Conservation (phyloP, 1,140 invertebrate species). For the Venustaconcha ellipsiformis region DNA sequence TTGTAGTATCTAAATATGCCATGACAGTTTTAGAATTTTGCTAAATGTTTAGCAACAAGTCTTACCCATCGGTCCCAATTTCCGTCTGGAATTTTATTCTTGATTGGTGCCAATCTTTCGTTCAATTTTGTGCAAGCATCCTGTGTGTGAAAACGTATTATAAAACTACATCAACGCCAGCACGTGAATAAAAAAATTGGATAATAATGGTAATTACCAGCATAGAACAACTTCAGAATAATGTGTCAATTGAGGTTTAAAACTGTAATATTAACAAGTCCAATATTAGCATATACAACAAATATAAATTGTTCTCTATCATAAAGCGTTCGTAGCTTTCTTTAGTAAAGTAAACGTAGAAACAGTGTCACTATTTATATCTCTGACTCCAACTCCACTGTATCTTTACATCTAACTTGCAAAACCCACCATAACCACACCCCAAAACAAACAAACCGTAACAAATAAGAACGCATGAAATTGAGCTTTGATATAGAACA, state of each 20-base stretch:
- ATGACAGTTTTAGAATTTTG: too few relatives aligned
- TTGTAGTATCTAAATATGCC: too few relatives aligned
- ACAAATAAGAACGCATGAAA: too few relatives aligned
- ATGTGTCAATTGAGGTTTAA: not conserved
- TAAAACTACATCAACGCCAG: not conserved
- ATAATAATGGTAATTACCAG: not conserved
- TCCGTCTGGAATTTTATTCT: conserved; percentile 80
- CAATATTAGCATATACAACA: not conserved
- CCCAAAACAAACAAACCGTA: too few relatives aligned
- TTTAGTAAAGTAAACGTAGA: too few relatives aligned
- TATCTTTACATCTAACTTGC: too few relatives aligned
- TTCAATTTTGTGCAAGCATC: conserved; percentile 86
- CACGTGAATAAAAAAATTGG: not conserved
- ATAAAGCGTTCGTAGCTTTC: too few relatives aligned
- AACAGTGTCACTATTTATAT: too few relatives aligned
- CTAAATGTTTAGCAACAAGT: not conserved
- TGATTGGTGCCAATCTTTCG: conserved; percentile 83
- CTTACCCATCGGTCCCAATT: conserved; percentile 90
- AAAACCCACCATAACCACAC: too few relatives aligned
- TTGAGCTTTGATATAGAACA: too few relatives aligned
- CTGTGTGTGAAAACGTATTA: conserved; percentile 66
- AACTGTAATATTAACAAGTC: not conserved
- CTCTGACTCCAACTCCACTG: too few relatives aligned
- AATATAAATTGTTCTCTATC: not conserved
- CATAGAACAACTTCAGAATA: not conserved